Percentiles rank a stretch among this genome's conserved stretches.
phyloP scores from a whole-genome alignment of 2,797 vertebrate genomes.

The Salmo trutta region DNA sequence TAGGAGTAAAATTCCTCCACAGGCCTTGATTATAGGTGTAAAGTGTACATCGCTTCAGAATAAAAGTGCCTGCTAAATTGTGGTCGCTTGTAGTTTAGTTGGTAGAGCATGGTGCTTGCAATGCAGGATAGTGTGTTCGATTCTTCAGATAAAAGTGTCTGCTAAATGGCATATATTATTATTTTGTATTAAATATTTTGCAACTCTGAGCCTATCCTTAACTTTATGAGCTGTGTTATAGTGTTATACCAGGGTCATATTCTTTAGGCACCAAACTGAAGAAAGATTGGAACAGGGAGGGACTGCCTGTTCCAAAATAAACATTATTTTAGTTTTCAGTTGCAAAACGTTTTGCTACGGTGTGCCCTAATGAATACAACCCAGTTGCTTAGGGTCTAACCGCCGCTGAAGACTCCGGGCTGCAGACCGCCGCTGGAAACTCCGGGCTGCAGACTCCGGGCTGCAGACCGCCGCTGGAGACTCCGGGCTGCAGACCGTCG shows the following conservation, averaged over 20 bases:
- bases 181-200: not conserved
- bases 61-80: not conserved
- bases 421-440: no score
- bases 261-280: not conserved
- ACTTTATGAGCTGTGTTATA: not conserved
- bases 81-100: no score
- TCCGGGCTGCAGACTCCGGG: no score
- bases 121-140: no score
- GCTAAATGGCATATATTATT: no score
- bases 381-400: not conserved
- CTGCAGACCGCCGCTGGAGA: no score
- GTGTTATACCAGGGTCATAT: not conserved
- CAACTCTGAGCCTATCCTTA: no score
- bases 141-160: no score
- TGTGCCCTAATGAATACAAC: not conserved
- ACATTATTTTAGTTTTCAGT: not conserved
- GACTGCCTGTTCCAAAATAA: not conserved
- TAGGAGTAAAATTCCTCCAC: not conserved
- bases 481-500: no score
- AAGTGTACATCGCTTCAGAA: not conserved
- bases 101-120: no score
- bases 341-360: not conserved
- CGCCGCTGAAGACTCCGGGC: no score
- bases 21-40: no score
- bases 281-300: not conserved